Base-by-base conservation (phyloP, 2,888 invertebrate genomes). In the Apamea anceps region DNA sequence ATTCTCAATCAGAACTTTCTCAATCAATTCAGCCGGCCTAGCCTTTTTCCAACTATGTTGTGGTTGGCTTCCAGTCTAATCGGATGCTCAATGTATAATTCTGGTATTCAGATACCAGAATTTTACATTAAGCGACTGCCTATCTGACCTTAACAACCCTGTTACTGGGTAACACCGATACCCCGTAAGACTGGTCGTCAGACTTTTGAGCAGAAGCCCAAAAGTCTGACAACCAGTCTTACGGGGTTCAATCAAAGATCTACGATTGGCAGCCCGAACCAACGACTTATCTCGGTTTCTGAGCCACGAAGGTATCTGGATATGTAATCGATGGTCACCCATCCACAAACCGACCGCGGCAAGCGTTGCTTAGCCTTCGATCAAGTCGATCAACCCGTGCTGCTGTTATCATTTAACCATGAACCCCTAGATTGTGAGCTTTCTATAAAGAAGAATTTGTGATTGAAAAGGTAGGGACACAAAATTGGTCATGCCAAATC, bases 401-500 rank as follows among this genome's bases (percentile, higher is more conserved):
- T 5, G 51, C 8, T 71, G 15, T 10, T 25, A 32, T 25, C 8
- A 51, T 15, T 51, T 32, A 4, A 1, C 70, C 7, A 28, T 13
- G 8, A 51, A 8, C 0, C 7, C 28, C 21, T 48, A 63, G 45
- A 45, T 37, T 25, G 37, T 15, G 25, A 32, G 32, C 32, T 62
- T 66, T 57, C n/a, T 12, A 1, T 80, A 28, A 0, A 25, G 10
- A 51, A 67, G n/a, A 66, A 32, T 32, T 77, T 66, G 21, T 66
- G 4, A 28, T 28, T 57, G 25, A 65, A 65, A 75, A 68, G 3
- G 25, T 54, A 68, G 62, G 25, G 62, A n/a, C 15, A 28, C 15
- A 68, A 54, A 54, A 67, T 48, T 54, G 67, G 13, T 28, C 25
- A 25, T 78, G 60, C 25, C 32, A 77, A 80, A 54, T 80, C 28